Conservation (phyloP, 2,113 vertebrate species). For the Elgaria multicarinata region DNA sequence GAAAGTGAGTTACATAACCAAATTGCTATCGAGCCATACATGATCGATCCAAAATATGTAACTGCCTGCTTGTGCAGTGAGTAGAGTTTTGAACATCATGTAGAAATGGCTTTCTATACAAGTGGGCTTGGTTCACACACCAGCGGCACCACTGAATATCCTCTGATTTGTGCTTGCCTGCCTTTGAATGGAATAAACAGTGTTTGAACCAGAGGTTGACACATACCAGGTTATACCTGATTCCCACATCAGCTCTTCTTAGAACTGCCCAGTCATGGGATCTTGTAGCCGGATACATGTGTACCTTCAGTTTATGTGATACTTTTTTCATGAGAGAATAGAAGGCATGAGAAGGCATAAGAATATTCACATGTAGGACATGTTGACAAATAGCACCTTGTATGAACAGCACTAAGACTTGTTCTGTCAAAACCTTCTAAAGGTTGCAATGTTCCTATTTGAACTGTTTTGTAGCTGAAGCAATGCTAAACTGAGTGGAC, state of each 20-base stretch:
- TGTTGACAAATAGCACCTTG: neutral
- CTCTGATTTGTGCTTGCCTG: neutral
- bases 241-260: neutral
- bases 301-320: neutral
- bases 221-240: neutral
- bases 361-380: neutral
- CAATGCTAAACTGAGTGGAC: constrained; percentile 67
- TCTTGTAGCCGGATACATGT: neutral
- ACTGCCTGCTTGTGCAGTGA: constrained; percentile 57
- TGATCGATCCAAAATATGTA: constrained; percentile 70
- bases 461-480: constrained; percentile 72
- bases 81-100: constrained; percentile 64
- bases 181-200: neutral
- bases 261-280: neutral
- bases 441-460: constrained; percentile 74
- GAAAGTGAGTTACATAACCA: constrained; percentile 48
- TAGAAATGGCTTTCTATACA: constrained; percentile 62
- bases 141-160: neutral
- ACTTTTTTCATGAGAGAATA: neutral
- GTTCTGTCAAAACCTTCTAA: constrained; percentile 52
- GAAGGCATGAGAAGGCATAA: neutral
- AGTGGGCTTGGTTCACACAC: neutral
- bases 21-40: constrained; percentile 57
- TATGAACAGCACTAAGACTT: neutral
- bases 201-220: neutral